Conservation (phyloP, 2,113 vertebrate species). For the Sarotherodon lohbergeri region DNA sequence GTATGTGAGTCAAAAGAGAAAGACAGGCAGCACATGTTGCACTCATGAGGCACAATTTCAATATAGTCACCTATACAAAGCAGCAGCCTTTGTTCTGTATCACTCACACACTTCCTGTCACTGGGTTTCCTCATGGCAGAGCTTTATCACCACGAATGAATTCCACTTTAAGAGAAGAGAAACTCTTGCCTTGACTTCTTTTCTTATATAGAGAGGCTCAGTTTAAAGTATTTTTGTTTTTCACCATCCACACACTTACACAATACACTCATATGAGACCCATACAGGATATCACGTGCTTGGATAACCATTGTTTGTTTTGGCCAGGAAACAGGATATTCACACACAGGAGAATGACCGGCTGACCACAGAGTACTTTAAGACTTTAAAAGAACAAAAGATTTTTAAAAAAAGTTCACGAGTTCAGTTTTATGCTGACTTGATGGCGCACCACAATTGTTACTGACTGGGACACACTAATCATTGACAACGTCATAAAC, state of each 20-base stretch:
- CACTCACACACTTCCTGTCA: not conserved
- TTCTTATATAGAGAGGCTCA: not conserved
- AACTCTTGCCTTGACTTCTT: not conserved
- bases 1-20: not conserved
- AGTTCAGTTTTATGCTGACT: not conserved
- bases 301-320: slow-evolving; percentile 54
- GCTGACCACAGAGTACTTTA: not conserved
- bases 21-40: slow-evolving; percentile 43
- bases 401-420: not conserved
- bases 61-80: slow-evolving; percentile 18
- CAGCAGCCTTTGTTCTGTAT: slow-evolving; percentile 33
- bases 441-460: not conserved
- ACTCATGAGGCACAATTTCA: slow-evolving; percentile 26
- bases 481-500: not conserved
- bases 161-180: not conserved
- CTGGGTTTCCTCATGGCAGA: not conserved
- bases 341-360: slow-evolving; percentile 16
- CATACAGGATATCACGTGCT: slow-evolving; percentile 54
- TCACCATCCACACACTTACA: not conserved
- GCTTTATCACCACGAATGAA: not conserved
- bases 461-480: not conserved
- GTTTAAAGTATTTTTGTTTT: not conserved
- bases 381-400: not conserved
- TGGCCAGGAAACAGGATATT: slow-evolving; percentile 67
- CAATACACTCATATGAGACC: not conserved